Conservation (phyloP, 2,888 invertebrate genomes). For the Pterostichus niger region DNA sequence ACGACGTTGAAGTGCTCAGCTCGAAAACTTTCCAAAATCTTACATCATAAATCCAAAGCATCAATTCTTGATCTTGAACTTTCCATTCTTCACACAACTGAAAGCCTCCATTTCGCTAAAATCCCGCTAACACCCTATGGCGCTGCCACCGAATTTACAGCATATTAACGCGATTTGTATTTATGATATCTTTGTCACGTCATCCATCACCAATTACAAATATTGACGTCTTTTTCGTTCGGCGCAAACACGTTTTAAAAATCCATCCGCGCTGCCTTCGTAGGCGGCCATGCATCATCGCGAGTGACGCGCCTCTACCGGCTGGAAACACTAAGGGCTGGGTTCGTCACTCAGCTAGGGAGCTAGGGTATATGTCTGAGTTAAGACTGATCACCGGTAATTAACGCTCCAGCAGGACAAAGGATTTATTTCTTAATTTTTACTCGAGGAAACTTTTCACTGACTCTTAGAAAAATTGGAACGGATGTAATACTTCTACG, state of each 20-base stretch:
- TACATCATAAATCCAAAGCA: no score
- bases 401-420: neutral
- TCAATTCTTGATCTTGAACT: neutral
- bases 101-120: slow-evolving; percentile 12
- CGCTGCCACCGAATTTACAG: neutral
- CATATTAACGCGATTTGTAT: slow-evolving; percentile 60
- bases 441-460: no score
- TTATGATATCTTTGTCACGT: slow-evolving; percentile 59
- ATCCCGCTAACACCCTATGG: no score
- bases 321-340: neutral
- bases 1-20: no score
- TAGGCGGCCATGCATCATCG: slow-evolving; percentile 51
- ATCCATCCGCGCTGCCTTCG: slow-evolving; percentile 31
- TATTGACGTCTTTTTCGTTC: slow-evolving; percentile 50
- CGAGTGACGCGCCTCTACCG: slow-evolving; percentile 18
- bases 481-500: no score
- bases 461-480: no score
- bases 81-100: neutral
- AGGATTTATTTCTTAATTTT: no score
- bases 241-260: slow-evolving; percentile 57
- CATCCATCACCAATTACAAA: slow-evolving; percentile 64
- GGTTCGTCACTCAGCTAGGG: neutral
- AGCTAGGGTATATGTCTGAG: neutral
- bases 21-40: no score
- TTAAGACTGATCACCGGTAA: slow-evolving; percentile 3